phyloP scores from a whole-genome alignment of 2,113 vertebrate genomes.

The Chauna torquata region DNA sequence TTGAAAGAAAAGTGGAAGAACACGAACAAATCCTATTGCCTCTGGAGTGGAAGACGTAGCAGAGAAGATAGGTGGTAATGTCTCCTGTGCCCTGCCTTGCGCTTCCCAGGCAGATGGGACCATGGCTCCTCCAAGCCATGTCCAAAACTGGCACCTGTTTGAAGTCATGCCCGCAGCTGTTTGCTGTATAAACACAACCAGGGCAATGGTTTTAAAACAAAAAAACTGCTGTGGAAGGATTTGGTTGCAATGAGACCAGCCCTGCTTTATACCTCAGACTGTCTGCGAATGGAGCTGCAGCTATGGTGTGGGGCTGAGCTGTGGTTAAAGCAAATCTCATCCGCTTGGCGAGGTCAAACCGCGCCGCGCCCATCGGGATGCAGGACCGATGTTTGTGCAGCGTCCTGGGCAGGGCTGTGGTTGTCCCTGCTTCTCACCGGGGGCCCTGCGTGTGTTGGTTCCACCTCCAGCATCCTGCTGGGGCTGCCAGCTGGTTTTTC shows the following conservation, averaged over 20 bases:
- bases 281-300: accelerated
- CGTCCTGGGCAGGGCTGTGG: not conserved
- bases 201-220: accelerated
- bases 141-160: not conserved
- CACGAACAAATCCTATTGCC: not conserved
- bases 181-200: not conserved
- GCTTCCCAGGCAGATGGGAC: not conserved
- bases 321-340: not conserved
- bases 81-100: accelerated
- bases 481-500: not conserved
- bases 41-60: not conserved
- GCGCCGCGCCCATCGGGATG: accelerated
- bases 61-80: not conserved
- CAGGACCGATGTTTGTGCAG: not conserved
- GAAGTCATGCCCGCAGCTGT: not conserved
- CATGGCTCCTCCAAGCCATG: accelerated
- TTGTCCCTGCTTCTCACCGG: accelerated
- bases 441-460: accelerated
- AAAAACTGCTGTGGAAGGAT: not conserved
- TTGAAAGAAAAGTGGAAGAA: not conserved
- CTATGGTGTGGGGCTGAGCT: accelerated
- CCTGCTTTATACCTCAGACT: accelerated
- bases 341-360: not conserved
- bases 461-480: accelerated
- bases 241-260: not conserved